These are phyloP conservation scores for Lepus oiostolus DNA, from an alignment of 2,797 vertebrate species.

Conservation along the genomic window DNA sequence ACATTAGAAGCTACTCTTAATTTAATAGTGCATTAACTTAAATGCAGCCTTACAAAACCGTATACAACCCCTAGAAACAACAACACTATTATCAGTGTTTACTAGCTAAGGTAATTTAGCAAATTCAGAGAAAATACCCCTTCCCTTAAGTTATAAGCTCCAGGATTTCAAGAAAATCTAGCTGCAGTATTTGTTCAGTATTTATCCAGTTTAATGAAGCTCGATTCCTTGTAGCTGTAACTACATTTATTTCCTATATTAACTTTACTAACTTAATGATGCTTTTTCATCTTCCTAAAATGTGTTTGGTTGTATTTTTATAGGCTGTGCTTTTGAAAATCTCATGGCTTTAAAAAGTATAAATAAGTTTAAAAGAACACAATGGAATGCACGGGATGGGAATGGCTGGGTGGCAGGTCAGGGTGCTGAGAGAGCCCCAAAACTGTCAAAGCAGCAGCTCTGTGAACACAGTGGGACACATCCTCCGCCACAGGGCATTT, in stretches of 20 bases:
- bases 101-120: slow-evolving; percentile 70
- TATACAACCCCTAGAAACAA: slow-evolving; percentile 49
- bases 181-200: slow-evolving; percentile 45
- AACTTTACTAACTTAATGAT: slow-evolving; percentile 80
- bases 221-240: slow-evolving; percentile 78
- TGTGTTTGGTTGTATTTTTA: slow-evolving; percentile 75
- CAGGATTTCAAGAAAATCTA: slow-evolving; percentile 70
- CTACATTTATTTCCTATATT: slow-evolving; percentile 80
- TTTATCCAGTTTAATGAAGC: slow-evolving; percentile 80
- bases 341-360: slow-evolving; percentile 65
- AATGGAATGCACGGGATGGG: neutral
- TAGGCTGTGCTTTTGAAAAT: slow-evolving; percentile 68
- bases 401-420: neutral
- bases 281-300: slow-evolving; percentile 75
- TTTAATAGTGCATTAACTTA: neutral
- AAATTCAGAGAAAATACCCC: slow-evolving; percentile 74
- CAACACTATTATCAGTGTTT: slow-evolving; percentile 61
- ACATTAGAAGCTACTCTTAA: slow-evolving; percentile 41
- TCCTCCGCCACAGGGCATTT: neutral
- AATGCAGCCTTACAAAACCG: slow-evolving; percentile 49
- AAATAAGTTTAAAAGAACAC: slow-evolving; percentile 70
- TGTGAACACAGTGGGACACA: neutral
- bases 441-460: neutral
- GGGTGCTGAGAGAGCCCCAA: neutral
- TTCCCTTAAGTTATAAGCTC: slow-evolving; percentile 68